Conservation (phyloP, 2,797 vertebrate species). For the Salmo trutta region DNA sequence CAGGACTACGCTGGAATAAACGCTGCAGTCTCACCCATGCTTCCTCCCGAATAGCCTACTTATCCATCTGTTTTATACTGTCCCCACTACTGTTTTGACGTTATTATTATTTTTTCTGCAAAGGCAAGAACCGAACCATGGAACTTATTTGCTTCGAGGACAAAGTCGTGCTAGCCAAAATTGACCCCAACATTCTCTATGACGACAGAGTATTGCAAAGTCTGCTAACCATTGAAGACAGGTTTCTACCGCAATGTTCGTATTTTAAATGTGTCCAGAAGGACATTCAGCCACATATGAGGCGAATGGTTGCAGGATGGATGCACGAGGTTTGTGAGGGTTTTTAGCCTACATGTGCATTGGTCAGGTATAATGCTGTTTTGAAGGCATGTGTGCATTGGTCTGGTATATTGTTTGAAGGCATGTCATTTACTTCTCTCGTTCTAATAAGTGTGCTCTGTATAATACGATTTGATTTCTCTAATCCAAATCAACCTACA, state of each 20-base stretch:
- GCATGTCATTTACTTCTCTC: neutral
- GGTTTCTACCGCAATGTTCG: constrained; percentile 87
- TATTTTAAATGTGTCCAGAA: constrained; percentile 93
- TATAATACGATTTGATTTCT: neutral
- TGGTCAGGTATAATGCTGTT: constrained; percentile 2
- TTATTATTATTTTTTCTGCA: constrained; percentile 22
- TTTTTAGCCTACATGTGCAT: constrained; percentile 23
- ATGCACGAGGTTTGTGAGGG: constrained; percentile 92
- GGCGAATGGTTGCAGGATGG: constrained; percentile 93
- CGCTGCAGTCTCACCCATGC: constrained; percentile 65
- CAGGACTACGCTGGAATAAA: constrained; percentile 61
- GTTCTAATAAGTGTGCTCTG: neutral
- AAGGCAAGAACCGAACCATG: constrained; percentile 57
- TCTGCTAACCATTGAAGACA: constrained; percentile 89
- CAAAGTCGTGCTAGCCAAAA: constrained; percentile 80
- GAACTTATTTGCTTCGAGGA: constrained; percentile 83
- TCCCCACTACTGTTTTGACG: constrained; percentile 18
- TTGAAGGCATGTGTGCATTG: neutral
- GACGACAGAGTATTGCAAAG: constrained; percentile 91
- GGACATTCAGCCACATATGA: constrained; percentile 93
- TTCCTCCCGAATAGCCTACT: constrained; percentile 56
- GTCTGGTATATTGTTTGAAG: neutral
- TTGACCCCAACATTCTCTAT: constrained; percentile 85
- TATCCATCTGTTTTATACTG: constrained; percentile 35
- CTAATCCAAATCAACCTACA: neutral